These are phyloP conservation scores for Lottia scabra DNA, from an alignment of 2,888 invertebrate genomes.

Conservation along the genomic window DNA sequence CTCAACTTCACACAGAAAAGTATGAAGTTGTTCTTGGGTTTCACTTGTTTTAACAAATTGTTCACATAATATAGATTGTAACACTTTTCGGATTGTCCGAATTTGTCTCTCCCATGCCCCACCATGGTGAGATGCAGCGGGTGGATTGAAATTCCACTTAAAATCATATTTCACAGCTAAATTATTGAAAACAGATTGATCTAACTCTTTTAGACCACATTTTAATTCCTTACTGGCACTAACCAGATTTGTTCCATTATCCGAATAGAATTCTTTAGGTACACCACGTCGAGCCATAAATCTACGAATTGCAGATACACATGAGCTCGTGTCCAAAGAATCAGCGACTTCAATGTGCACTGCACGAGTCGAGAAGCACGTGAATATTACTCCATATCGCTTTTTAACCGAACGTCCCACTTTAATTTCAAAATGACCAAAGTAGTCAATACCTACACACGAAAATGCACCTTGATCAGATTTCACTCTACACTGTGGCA, in stretches of 20 bases:
- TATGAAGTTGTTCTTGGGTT: conserved; percentile 26
- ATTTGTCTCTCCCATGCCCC: no score
- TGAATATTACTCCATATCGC: no score
- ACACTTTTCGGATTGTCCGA: background rate
- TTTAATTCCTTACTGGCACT: no score
- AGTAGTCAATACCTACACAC: background rate
- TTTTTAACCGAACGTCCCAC: no score
- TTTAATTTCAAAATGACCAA: no score
- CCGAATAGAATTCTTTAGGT: no score
- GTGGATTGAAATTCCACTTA: conserved; percentile 7
- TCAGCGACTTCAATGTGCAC: no score
- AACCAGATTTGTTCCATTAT: no score
- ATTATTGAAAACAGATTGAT: no score
- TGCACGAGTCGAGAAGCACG: no score
- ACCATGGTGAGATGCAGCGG: conserved; percentile 4
- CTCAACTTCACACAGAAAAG: conserved; percentile 33
- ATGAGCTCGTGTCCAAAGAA: background rate
- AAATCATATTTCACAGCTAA: background rate
- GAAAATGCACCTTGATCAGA: conserved; percentile 27
- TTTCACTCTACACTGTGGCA: conserved; percentile 6
- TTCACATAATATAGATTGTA: background rate
- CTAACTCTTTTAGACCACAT: no score
- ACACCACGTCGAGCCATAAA: no score
- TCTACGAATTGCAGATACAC: background rate
- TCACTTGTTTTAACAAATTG: background rate